Evolutionary conservation across 2,113 vertebrate genomes (phyloP).

Genomic region (Pithys albifrons): DNA sequence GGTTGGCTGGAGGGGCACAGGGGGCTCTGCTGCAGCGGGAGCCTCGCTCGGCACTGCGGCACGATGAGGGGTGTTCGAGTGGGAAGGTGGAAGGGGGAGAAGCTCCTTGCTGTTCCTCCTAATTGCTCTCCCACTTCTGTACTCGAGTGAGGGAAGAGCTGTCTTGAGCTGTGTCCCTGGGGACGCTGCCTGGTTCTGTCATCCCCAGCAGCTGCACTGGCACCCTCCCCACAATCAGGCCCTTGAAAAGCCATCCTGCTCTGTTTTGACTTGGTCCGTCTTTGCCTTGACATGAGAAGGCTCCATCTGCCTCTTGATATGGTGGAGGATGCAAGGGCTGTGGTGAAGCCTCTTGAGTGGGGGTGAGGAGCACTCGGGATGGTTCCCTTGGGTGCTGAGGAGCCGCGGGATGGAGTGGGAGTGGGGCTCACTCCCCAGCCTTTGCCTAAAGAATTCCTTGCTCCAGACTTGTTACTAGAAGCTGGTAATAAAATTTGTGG

Average conservation of each 20-base stretch:
- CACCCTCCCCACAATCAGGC: not conserved
- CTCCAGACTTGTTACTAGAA: conserved; percentile 9
- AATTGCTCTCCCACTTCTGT: conserved; percentile 61
- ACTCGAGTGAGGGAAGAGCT: not conserved
- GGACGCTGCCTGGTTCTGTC: conserved; percentile 9
- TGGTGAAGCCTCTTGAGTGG: not conserved
- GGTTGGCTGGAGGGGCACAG: not conserved
- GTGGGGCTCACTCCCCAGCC: not conserved
- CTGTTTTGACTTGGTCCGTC: not conserved
- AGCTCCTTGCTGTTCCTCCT: not conserved
- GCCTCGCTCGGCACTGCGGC: not conserved
- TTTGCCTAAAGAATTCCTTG: not conserved
- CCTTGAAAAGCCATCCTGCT: not conserved
- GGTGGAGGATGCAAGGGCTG: not conserved
- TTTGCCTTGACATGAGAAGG: not conserved
- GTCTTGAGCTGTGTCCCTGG: not conserved
- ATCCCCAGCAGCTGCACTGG: not conserved
- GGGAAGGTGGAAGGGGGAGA: conserved; percentile 25
- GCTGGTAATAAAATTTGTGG: not conserved
- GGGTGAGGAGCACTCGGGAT: not conserved
- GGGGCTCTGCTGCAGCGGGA: not conserved
- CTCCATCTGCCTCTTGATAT: not conserved
- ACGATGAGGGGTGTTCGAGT: not conserved
- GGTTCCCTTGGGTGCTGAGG: not conserved
- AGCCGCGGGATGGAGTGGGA: not conserved